Percentiles rank a stretch among this genome's conserved stretches.
These are phyloP conservation scores for Ariolimax columbianus DNA, from an alignment of 2,888 invertebrate genomes.

Conservation along the genomic window DNA sequence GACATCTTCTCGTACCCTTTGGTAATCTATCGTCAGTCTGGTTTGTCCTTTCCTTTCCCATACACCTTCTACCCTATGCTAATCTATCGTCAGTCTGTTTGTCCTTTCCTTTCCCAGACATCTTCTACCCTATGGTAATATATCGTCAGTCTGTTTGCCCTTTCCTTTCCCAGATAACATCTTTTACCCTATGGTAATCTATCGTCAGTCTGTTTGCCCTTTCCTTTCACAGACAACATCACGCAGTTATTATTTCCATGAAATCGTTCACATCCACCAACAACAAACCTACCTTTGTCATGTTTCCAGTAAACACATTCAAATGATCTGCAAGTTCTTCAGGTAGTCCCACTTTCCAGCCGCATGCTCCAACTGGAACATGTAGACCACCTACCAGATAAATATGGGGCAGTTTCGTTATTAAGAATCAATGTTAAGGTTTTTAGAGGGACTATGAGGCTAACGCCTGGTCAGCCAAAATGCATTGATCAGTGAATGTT, in stretches of 20 bases:
- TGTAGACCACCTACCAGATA: conserved; percentile 6
- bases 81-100: too few species aligned
- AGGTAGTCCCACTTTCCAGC: conserved; percentile 26
- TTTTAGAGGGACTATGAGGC: too few species aligned
- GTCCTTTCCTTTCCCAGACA: background rate
- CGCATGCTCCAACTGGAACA: conserved; percentile 29
- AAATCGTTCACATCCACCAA: background rate
- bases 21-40: background rate
- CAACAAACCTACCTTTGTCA: background rate
- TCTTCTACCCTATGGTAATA: too few species aligned
- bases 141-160: too few species aligned
- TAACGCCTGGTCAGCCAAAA: too few species aligned
- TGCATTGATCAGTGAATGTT: too few species aligned
- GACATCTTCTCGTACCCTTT: background rate
- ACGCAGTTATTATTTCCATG: background rate
- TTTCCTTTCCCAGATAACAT: background rate
- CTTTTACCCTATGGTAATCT: too few species aligned
- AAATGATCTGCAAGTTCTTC: background rate
- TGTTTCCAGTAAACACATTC: conserved; percentile 8
- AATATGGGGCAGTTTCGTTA: background rate
- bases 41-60: background rate
- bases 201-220: background rate
- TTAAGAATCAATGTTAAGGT: too few species aligned
- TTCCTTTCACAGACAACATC: background rate
- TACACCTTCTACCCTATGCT: too few species aligned